Base-by-base conservation (phyloP, 1,140 invertebrate species). In the Zaprionus ornatus region DNA sequence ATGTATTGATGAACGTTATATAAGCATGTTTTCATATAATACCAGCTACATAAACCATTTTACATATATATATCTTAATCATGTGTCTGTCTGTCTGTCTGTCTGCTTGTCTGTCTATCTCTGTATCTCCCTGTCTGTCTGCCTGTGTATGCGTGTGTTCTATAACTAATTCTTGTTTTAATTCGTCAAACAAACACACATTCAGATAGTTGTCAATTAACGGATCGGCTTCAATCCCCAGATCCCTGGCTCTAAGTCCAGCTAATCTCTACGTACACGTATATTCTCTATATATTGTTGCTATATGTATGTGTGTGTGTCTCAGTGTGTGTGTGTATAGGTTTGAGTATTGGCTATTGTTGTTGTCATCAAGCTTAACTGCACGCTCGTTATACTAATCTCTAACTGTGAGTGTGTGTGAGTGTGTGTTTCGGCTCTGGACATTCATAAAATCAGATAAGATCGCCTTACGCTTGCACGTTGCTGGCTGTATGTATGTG, bases 1-100 rank as follows among this genome's bases (percentile, higher is more conserved):
- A 32, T 69, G 60, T 52, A 65, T 65, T 59, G 37, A 74, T 61
- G 55, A 48, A 60, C 17, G 56, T 65, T 40, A 65, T 71, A 65
- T 71, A 74, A 69, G 73, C 67, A 70, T 48, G 54, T 59, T 42
- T 63, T 7, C 54, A n/a, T 37, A 52, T 40, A 68, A 50, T 72
- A 59, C 42, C 54, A 59, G 57, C 65, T 68, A 69, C 57, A 74
- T 69, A 74, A 74, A 45, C 65, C 23, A 54, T 50, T 50, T 42
- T 48, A 69, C 52, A 66, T 57, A 65, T 29, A 23, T 15, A 15
- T 52, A 40, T n/a, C 6, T 40, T 55, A 64, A 55, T 19, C 50
- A 54, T 23, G 10, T 52, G 5, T 27, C 17, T 70, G 72, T 50
- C 59, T 32, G 25, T 50, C 10, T 70, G 9, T 54, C 10, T 64